Evolutionary conservation across 1,140 invertebrate genomes (phyloP), one percentile per base, ranked within the genome.

Genomic region (Ceratina calcarata): DNA sequence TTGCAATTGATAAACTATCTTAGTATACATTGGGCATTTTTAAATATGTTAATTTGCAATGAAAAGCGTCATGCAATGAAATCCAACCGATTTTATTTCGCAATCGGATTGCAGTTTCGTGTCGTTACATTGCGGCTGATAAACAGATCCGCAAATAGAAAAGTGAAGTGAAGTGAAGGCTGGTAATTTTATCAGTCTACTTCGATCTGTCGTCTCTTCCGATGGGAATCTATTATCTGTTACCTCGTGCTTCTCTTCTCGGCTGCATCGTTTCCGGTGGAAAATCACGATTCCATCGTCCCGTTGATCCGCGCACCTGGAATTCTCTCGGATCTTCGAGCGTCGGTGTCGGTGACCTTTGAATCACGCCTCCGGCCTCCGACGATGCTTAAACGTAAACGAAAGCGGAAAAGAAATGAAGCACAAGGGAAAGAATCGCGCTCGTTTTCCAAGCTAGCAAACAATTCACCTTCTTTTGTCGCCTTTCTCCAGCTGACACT

Each of bases 311-410:
- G 72, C 49, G 55, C 65, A 49, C 53, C 37, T 67, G 51, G 65
- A 67, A 58, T 67, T 75, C 57, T 45, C 73, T 76, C 73, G 13
- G 15, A 76, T 75, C 67, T 75, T 67, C 73, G 32, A 75, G 62
- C 20, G 51, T 75, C 51, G 62, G 62, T 37, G 73, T 67, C 73
- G 73, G 73, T 75, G 73, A 75, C 73, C 73, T 75, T 75, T 67
- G 73, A 57, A 67, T 67, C 51, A 49, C 24, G 61, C 45, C 60
- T 65, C 72, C 16, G 53, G 61, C 32, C 64, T 49, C 32, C 32
- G 71, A 51, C 71, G 18, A 15, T 24, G 27, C 27, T 32, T 64
- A 49, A 55, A 75, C 53, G 51, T 45, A 53, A 75, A 75, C 49
- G 72, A 53, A 32, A 75, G 72, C 72, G 72, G 24, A 57, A 74